Conservation (phyloP, 2,888 invertebrate genomes). For the Plebejus anna region DNA sequence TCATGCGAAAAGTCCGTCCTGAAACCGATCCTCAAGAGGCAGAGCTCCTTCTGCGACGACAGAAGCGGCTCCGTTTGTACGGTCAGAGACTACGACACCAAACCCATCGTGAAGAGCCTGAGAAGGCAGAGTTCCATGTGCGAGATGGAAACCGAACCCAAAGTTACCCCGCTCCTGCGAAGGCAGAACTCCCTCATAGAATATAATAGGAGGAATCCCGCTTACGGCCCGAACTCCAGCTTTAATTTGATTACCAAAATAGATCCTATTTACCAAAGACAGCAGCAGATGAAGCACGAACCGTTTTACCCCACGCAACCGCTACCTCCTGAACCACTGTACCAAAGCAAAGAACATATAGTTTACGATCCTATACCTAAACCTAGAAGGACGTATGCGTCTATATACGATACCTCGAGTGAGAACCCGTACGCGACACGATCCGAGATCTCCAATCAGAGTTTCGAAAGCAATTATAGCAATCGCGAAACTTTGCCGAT, state of each 20-base stretch:
- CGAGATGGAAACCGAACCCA: conserved; percentile 78
- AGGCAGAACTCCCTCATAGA: conserved; percentile 78
- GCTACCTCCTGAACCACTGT: conserved; percentile 74
- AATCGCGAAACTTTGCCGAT: conserved; percentile 64
- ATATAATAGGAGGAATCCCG: conserved; percentile 66
- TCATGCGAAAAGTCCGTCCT: conserved; percentile 72
- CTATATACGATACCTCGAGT: conserved; percentile 67
- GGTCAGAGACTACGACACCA: conserved; percentile 70
- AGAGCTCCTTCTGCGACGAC: conserved; percentile 75
- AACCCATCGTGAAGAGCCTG: conserved; percentile 62
- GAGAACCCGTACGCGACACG: conserved; percentile 68
- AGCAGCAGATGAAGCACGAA: conserved; percentile 72
- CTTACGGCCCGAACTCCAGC: conserved; percentile 68
- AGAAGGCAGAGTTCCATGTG: conserved; percentile 75
- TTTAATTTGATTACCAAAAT: conserved; percentile 80
- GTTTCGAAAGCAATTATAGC: conserved; percentile 69
- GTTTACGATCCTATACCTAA: conserved; percentile 76
- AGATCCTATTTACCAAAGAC: conserved; percentile 79
- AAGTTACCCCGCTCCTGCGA: conserved; percentile 75
- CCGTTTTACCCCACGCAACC: conserved; percentile 74
- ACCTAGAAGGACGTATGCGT: conserved; percentile 73
- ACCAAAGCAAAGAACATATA: conserved; percentile 75
- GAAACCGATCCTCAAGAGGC: conserved; percentile 73
- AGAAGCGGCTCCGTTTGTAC: conserved; percentile 70
- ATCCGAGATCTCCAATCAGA: conserved; percentile 68